Evolutionary conservation across 2,113 vertebrate genomes (phyloP).

Genomic region (Sarotherodon lohbergeri): DNA sequence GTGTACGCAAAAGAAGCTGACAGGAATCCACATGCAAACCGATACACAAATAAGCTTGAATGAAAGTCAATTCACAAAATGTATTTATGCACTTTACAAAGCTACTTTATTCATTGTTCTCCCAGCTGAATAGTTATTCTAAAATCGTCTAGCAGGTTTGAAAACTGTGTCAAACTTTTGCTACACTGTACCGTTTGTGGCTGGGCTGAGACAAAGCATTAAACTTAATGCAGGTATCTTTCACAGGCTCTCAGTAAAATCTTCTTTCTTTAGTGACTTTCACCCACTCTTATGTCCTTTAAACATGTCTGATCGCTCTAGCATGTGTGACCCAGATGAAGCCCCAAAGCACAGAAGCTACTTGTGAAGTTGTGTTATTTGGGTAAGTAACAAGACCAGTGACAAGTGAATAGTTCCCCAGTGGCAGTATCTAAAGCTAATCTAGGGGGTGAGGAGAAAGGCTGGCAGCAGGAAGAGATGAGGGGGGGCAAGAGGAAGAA

Average conservation of each 20-base stretch:
- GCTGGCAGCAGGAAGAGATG: background rate
- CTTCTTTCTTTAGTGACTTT: constrained; percentile 1
- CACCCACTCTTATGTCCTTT: constrained; percentile 14
- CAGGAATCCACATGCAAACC: constrained; percentile 27
- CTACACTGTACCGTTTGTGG: background rate
- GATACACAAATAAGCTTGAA: background rate
- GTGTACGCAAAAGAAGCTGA: constrained; percentile 21
- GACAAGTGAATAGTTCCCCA: constrained; percentile 29
- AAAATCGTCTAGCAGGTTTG: background rate
- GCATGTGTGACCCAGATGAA: constrained; percentile 1
- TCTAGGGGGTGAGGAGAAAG: constrained; percentile 16
- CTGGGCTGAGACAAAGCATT: background rate
- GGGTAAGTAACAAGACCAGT: constrained; percentile 27
- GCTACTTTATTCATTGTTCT: constrained; percentile 9
- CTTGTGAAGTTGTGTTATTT: constrained; percentile 49
- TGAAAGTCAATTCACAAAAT: background rate
- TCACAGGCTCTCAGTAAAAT: background rate
- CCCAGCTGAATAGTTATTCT: background rate
- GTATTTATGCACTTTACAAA: constrained; percentile 7
- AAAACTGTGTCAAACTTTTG: background rate
- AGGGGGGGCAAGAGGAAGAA: background rate
- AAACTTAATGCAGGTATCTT: background rate
- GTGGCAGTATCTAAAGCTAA: constrained; percentile 21
- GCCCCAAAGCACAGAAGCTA: background rate
- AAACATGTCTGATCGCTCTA: constrained; percentile 16